phyloP scores from a whole-genome alignment of 2,797 vertebrate genomes.

The Pseudochaenichthys georgianus region DNA sequence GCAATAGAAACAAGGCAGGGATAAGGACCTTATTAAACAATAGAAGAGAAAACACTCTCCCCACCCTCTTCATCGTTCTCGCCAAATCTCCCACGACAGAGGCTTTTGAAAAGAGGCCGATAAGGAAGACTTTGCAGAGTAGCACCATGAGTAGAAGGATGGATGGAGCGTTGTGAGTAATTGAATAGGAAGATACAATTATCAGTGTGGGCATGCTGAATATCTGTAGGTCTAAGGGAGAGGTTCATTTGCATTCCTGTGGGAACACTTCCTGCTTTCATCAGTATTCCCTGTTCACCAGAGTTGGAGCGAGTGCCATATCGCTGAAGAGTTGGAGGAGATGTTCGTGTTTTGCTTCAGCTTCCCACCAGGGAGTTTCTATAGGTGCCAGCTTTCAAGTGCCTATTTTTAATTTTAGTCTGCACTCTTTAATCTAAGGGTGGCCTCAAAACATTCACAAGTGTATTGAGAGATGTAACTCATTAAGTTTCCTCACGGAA shows the following conservation, averaged over 20 bases:
- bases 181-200: conserved; percentile 56
- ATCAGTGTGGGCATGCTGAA: conserved; percentile 37
- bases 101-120: conserved; percentile 56
- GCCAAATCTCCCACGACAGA: conserved; percentile 56
- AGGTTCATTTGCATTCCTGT: conserved; percentile 66
- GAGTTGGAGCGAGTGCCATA: conserved; percentile 30
- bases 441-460: conserved; percentile 42
- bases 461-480: conserved; percentile 8
- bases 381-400: conserved; percentile 58
- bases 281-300: conserved; percentile 56
- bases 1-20: conserved; percentile 48
- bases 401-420: conserved; percentile 17
- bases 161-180: conserved; percentile 53
- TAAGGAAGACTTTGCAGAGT: conserved; percentile 65
- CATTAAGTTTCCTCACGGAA: background rate
- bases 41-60: conserved; percentile 19
- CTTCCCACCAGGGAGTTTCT: conserved; percentile 42
- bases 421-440: conserved; percentile 44
- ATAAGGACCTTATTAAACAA: conserved; percentile 45
- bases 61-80: conserved; percentile 22
- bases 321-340: conserved; percentile 46
- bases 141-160: conserved; percentile 38
- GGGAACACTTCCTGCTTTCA: conserved; percentile 67
- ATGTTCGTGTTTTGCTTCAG: conserved; percentile 52
- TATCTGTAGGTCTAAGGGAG: conserved; percentile 39